Conservation (phyloP, 2,797 vertebrate genomes). For the Botia kubotai region DNA sequence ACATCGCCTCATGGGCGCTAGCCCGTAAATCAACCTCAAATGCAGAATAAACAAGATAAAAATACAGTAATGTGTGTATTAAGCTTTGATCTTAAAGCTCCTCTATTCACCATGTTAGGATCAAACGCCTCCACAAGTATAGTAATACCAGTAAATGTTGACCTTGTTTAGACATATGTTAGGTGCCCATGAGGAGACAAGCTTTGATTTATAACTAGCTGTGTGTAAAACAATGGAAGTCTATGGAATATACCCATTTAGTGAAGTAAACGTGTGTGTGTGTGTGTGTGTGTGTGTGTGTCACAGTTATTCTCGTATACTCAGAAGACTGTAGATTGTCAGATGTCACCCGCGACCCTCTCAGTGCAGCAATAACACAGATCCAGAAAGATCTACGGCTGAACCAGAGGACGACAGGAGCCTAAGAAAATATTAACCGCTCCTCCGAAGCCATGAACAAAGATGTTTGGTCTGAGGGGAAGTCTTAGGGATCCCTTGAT, state of each 20-base stretch:
- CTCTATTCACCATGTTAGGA: neutral
- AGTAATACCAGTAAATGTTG: no score
- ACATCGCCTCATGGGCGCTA: conserved; percentile 5
- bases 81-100: conserved; percentile 21
- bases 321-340: conserved; percentile 8
- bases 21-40: neutral
- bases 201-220: no score
- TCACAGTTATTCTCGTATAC: neutral
- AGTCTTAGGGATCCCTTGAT: neutral
- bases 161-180: no score
- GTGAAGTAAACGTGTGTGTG: no score
- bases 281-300: no score
- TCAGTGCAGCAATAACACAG: conserved; percentile 25
- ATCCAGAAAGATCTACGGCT: conserved; percentile 1
- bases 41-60: neutral
- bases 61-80: neutral
- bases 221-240: no score
- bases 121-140: no score
- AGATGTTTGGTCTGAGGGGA: conserved; percentile 18
- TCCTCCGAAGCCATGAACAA: conserved; percentile 9
- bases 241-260: no score
- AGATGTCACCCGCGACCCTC: conserved; percentile 21
- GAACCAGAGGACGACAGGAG: conserved; percentile 8
- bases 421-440: conserved; percentile 4
- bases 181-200: no score